Conservation (phyloP, 2,888 invertebrate species). For the Boloria selene region DNA sequence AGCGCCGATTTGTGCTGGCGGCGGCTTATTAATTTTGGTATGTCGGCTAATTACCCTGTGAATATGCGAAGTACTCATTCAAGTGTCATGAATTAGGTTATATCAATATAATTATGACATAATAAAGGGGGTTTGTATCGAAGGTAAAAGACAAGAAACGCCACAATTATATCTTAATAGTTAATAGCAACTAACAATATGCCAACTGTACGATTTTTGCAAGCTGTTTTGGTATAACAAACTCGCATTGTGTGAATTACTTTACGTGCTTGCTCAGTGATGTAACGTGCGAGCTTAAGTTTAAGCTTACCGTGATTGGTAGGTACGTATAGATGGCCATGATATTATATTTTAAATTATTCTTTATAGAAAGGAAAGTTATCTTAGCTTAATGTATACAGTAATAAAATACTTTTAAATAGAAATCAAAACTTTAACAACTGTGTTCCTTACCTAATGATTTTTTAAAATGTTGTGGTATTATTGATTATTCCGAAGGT, state of each 20-base stretch:
- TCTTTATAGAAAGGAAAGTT: too few relatives aligned
- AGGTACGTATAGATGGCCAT: neutral
- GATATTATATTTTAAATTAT: neutral
- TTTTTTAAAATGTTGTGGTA: too few relatives aligned
- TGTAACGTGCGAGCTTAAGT: constrained; percentile 3
- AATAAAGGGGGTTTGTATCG: constrained; percentile 48
- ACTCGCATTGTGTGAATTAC: constrained; percentile 46
- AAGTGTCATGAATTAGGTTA: constrained; percentile 68
- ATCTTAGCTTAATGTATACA: too few relatives aligned
- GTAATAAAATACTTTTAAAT: too few relatives aligned
- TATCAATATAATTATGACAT: constrained; percentile 40
- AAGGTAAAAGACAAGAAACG: constrained; percentile 62
- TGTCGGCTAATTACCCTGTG: constrained; percentile 77
- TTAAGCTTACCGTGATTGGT: neutral
- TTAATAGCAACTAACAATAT: constrained; percentile 61
- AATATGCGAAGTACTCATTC: constrained; percentile 74
- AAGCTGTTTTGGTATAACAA: constrained; percentile 39
- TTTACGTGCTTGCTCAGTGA: constrained; percentile 40
- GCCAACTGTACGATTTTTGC: neutral
- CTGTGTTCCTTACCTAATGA: too few relatives aligned
- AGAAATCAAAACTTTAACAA: too few relatives aligned
- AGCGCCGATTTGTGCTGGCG: constrained; percentile 69
- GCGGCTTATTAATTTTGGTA: constrained; percentile 77
- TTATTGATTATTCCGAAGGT: too few relatives aligned
- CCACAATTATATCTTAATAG: constrained; percentile 57